Evolutionary conservation across 2,888 invertebrate genomes (phyloP).

Genomic region (Hecatera dysodea): DNA sequence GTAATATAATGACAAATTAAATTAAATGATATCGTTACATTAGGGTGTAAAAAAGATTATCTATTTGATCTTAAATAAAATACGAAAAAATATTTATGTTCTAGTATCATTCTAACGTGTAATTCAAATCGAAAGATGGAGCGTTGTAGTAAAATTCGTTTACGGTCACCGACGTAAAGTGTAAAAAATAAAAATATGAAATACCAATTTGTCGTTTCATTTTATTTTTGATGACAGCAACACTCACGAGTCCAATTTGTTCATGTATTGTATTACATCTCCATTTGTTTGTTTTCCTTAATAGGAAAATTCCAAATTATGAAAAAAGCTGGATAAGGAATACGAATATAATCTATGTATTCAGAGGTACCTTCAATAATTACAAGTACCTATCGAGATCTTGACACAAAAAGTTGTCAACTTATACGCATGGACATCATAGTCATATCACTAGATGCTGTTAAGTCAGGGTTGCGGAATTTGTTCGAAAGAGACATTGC

Average conservation of each 20-base stretch:
- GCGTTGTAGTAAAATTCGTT: conserved; percentile 90
- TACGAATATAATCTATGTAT: background rate
- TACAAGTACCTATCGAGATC: background rate
- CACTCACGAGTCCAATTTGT: conserved; percentile 34
- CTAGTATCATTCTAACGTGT: conserved; percentile 90
- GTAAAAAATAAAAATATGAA: conserved; percentile 90
- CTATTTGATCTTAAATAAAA: conserved; percentile 90
- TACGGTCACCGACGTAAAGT: conserved; percentile 90
- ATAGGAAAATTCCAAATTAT: background rate
- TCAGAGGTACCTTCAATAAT: background rate
- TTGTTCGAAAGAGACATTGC: too few relatives aligned
- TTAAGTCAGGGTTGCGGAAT: too few relatives aligned
- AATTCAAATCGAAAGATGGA: conserved; percentile 85
- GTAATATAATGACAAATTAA: conserved; percentile 90
- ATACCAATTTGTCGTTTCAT: conserved; percentile 86
- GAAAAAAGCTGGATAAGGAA: background rate
- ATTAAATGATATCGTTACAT: conserved; percentile 90
- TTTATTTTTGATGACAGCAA: conserved; percentile 59
- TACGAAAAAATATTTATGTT: conserved; percentile 91
- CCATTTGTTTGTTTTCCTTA: conserved; percentile 27
- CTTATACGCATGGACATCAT: background rate
- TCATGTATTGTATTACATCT: conserved; percentile 28
- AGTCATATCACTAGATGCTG: background rate
- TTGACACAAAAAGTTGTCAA: background rate
- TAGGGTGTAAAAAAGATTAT: conserved; percentile 91